Percentiles rank a stretch among this genome's conserved stretches.
These are phyloP conservation scores for Callorhinus ursinus DNA, from an alignment of 2,113 vertebrate genomes.

Conservation along the genomic window DNA sequence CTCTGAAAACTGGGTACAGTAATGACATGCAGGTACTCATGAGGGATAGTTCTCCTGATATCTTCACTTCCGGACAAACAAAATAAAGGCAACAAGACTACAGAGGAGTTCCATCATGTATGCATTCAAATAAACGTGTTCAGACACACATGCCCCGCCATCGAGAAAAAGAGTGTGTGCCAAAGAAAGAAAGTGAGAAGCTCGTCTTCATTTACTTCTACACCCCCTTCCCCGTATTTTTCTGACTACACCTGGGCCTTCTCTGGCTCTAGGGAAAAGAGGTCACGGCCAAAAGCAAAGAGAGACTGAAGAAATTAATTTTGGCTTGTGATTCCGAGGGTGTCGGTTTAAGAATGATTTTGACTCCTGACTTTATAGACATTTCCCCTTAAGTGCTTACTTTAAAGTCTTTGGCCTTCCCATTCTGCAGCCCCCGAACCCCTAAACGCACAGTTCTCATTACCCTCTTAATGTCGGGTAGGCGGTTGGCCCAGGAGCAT, in stretches of 20 bases:
- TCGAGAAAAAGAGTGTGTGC: background rate
- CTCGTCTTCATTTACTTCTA: background rate
- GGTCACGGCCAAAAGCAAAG: background rate
- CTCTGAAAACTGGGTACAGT: background rate
- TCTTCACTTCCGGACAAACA: background rate
- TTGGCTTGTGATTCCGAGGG: background rate
- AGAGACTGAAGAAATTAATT: background rate
- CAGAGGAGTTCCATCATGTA: background rate
- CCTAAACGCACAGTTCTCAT: background rate
- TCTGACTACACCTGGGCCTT: background rate
- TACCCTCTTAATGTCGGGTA: background rate
- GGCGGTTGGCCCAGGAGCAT: no score
- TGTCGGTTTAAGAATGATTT: background rate
- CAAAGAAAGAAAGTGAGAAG: background rate
- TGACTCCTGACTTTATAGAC: constrained; percentile 13
- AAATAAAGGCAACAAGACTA: background rate
- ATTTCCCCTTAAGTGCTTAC: background rate
- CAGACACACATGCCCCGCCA: background rate
- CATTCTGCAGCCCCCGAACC: accelerated
- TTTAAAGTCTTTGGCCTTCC: background rate
- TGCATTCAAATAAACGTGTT: background rate
- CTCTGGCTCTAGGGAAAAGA: background rate
- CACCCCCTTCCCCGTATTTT: background rate
- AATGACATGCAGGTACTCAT: background rate
- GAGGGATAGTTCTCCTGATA: background rate